Conservation (phyloP, 2,113 vertebrate genomes). For the Microcebus ravelobensis region DNA sequence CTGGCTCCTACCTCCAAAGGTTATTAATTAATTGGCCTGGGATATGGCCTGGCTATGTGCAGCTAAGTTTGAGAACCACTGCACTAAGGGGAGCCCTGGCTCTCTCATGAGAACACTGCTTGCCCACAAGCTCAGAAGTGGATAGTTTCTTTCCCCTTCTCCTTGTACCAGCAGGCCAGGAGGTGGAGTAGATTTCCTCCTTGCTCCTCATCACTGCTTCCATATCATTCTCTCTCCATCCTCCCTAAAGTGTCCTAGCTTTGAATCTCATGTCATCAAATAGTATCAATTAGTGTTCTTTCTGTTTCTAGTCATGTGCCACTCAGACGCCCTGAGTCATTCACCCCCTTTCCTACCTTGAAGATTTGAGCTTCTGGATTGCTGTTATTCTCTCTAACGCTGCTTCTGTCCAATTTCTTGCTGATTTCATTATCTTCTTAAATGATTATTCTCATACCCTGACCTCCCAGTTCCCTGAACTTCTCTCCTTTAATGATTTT, state of each 20-base stretch:
- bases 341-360: background rate
- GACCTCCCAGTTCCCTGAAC: background rate
- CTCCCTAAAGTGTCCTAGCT: background rate
- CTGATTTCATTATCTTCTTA: background rate
- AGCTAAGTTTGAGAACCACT: background rate
- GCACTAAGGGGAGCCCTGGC: background rate
- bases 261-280: slow-evolving; percentile 6
- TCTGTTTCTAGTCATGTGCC: background rate
- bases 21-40: background rate
- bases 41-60: background rate
- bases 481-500: background rate
- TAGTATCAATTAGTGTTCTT: background rate
- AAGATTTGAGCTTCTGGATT: background rate
- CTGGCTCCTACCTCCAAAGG: background rate
- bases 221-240: background rate
- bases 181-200: background rate
- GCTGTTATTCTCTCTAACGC: background rate
- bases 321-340: background rate
- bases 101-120: background rate
- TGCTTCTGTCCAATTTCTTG: background rate
- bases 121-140: background rate
- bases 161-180: background rate
- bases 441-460: background rate
- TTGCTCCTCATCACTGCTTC: background rate
- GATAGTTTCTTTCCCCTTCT: background rate